Conservation (phyloP, 2,113 vertebrate species). For the Trichechus manatus region DNA sequence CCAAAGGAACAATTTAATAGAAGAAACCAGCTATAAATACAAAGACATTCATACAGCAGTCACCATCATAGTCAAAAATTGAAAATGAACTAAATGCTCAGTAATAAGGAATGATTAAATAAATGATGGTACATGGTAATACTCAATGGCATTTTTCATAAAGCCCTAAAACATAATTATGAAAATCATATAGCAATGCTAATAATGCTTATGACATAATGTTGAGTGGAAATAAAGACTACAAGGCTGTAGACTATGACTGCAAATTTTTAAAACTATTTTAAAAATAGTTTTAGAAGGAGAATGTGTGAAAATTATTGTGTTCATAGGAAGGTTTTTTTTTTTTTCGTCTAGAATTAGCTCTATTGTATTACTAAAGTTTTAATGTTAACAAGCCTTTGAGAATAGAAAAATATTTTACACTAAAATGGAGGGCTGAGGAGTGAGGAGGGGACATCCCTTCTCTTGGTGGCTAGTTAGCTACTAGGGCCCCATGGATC, state of each 20-base stretch:
- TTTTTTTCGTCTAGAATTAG: not conserved
- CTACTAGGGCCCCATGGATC: not conserved
- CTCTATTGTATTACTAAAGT: not conserved
- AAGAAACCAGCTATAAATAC: constrained; percentile 30
- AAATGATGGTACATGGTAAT: not conserved
- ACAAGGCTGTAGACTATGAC: accelerated
- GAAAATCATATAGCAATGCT: not conserved
- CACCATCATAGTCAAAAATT: not conserved
- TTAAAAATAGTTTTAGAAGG: not conserved
- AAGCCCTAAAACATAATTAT: not conserved
- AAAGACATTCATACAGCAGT: not conserved
- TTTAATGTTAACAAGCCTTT: not conserved
- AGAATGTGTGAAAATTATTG: not conserved
- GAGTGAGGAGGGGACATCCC: not conserved
- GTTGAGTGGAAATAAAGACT: not conserved
- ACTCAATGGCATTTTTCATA: not conserved
- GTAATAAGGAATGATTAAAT: not conserved
- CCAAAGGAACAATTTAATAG: constrained; percentile 20
- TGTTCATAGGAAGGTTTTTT: not conserved
- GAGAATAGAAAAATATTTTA: not conserved
- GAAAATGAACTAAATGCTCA: not conserved
- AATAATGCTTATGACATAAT: not conserved
- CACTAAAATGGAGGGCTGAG: not conserved
- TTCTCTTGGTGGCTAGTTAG: not conserved
- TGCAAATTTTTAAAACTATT: not conserved